Evolutionary conservation across 2,113 vertebrate species (phyloP).

Genomic region (Notarius quadriscutis): DNA sequence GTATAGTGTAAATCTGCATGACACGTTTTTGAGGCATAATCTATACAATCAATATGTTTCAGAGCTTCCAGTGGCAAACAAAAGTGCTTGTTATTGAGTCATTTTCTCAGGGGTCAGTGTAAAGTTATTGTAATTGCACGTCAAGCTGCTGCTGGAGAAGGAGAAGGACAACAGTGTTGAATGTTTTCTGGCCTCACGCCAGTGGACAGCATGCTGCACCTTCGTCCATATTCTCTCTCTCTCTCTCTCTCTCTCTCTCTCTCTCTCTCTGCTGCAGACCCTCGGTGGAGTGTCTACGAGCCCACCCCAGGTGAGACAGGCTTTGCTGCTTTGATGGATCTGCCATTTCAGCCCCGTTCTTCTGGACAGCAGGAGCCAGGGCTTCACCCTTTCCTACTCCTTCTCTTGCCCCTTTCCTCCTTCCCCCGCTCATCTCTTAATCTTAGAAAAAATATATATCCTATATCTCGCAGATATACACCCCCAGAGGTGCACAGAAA

Average conservation of each 20-base stretch:
- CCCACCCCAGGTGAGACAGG: conserved; percentile 72
- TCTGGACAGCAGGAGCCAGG: conserved; percentile 68
- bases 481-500: conserved; percentile 51
- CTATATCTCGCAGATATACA: conserved; percentile 56
- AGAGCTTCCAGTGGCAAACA: not conserved
- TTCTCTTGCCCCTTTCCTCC: conserved; percentile 20
- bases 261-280: conserved; percentile 34
- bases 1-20: not conserved
- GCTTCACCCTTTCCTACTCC: conserved; percentile 59
- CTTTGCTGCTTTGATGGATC: conserved; percentile 73
- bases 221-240: conserved; percentile 22
- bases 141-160: conserved; percentile 61
- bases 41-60: not conserved
- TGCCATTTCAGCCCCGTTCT: conserved; percentile 68
- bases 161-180: conserved; percentile 73
- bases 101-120: conserved; percentile 48
- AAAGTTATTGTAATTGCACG: conserved; percentile 72
- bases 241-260: conserved; percentile 28
- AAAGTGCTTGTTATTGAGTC: conserved; percentile 37
- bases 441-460: conserved; percentile 57
- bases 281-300: conserved; percentile 49
- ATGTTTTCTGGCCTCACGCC: conserved; percentile 69
- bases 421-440: conserved; percentile 54
- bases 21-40: not conserved
- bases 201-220: conserved; percentile 60